phyloP scores from a whole-genome alignment of 1,140 invertebrate species.

The Caenorhabditis tropicalis region DNA sequence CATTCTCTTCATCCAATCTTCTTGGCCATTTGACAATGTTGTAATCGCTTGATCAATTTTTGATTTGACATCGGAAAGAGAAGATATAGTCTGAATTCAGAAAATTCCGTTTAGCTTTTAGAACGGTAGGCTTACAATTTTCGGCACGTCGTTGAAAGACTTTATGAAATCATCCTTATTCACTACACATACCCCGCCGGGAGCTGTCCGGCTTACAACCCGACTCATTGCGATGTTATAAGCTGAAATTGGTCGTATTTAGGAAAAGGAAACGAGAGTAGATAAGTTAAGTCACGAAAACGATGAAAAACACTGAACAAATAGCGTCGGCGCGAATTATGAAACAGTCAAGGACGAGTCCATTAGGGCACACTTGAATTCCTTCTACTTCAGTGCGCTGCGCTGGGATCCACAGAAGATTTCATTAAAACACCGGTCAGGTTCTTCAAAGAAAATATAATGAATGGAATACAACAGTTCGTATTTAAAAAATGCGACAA shows the following conservation, averaged over 20 bases:
- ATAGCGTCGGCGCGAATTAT: not conserved
- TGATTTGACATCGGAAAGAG: not conserved
- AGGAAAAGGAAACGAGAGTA: not conserved
- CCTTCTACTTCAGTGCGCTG: too few species aligned
- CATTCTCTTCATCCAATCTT: not conserved
- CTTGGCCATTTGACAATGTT: not conserved
- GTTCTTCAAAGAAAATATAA: too few species aligned
- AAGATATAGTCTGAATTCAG: not conserved
- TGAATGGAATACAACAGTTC: too few species aligned
- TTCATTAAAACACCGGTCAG: too few species aligned
- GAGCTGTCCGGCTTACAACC: not conserved
- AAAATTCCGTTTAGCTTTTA: too few species aligned
- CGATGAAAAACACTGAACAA: not conserved
- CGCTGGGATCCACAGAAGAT: too few species aligned
- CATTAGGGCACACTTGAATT: not conserved
- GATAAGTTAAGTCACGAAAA: not conserved
- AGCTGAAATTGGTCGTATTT: not conserved
- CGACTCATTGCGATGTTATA: not conserved
- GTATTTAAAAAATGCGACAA: too few species aligned
- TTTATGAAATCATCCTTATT: constrained; percentile 12
- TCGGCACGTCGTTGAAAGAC: not conserved
- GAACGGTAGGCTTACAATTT: not conserved
- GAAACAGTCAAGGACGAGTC: not conserved
- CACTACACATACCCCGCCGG: not conserved
- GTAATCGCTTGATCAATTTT: not conserved